Conservation (phyloP, 2,113 vertebrate species). For the Pseudorhombus dupliciocellatus region DNA sequence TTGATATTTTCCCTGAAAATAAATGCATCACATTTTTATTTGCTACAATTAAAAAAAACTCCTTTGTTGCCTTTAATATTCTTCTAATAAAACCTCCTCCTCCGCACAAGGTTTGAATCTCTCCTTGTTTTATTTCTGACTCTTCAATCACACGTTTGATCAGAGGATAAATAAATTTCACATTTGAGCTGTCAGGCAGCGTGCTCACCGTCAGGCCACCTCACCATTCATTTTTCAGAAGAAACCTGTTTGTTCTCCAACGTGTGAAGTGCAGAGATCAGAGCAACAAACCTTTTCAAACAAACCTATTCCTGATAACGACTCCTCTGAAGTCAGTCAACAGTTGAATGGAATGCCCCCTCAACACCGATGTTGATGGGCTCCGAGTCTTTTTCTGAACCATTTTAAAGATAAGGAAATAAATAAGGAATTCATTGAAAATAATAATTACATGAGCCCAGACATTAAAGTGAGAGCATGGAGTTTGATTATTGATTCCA, state of each 20-base stretch:
- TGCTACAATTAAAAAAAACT: background rate
- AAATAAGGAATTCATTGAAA: background rate
- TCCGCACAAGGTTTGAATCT: constrained; percentile 13
- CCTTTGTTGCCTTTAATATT: background rate
- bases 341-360: constrained; percentile 9
- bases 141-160: constrained; percentile 74
- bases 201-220: constrained; percentile 47
- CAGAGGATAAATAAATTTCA: constrained; percentile 76
- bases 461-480: background rate
- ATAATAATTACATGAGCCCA: background rate
- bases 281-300: constrained; percentile 48
- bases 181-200: constrained; percentile 75
- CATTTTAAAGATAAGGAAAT: background rate
- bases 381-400: background rate
- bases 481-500: constrained; percentile 7
- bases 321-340: constrained; percentile 36
- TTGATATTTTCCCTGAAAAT: background rate
- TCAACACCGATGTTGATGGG: background rate
- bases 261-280: constrained; percentile 62
- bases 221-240: constrained; percentile 60
- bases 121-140: constrained; percentile 57
- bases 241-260: constrained; percentile 42
- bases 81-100: constrained; percentile 7
- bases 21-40: background rate
- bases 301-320: constrained; percentile 40